phyloP scores from a whole-genome alignment of 2,888 invertebrate genomes.

The Drosophila kanekoi region DNA sequence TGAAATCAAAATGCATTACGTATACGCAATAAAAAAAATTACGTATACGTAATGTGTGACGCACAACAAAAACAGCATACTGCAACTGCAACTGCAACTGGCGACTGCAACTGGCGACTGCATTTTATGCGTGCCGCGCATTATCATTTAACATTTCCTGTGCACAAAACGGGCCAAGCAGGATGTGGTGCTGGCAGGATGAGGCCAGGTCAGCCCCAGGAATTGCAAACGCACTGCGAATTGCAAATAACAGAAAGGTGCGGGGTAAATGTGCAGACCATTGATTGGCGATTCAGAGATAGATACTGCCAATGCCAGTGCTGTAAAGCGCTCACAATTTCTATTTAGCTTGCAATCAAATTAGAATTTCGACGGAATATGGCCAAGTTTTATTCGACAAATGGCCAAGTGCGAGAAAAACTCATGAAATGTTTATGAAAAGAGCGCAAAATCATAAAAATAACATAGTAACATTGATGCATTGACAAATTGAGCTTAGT shows the following conservation, averaged over 20 bases:
- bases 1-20: conserved; percentile 80
- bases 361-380: conserved; percentile 42
- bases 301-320: conserved; percentile 12
- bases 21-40: conserved; percentile 78
- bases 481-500: conserved; percentile 24
- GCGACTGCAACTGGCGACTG: conserved; percentile 66
- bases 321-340: conserved; percentile 19
- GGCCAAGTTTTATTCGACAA: conserved; percentile 39
- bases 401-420: neutral
- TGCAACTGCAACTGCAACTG: conserved; percentile 28
- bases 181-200: conserved; percentile 49
- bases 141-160: conserved; percentile 78
- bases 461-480: neutral
- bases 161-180: conserved; percentile 61
- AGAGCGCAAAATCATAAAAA: conserved; percentile 41
- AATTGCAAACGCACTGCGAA: conserved; percentile 29
- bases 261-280: conserved; percentile 6
- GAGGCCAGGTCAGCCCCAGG: conserved; percentile 12
- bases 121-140: conserved; percentile 78
- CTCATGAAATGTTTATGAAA: conserved; percentile 49
- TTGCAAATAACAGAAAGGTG: neutral
- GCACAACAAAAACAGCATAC: conserved; percentile 31
- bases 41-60: conserved; percentile 73
- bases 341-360: conserved; percentile 56
- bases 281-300: conserved; percentile 52